Evolutionary conservation across 2,888 invertebrate species (phyloP), one percentile per base, ranked within the genome.

Genomic region (Amiota communis): DNA sequence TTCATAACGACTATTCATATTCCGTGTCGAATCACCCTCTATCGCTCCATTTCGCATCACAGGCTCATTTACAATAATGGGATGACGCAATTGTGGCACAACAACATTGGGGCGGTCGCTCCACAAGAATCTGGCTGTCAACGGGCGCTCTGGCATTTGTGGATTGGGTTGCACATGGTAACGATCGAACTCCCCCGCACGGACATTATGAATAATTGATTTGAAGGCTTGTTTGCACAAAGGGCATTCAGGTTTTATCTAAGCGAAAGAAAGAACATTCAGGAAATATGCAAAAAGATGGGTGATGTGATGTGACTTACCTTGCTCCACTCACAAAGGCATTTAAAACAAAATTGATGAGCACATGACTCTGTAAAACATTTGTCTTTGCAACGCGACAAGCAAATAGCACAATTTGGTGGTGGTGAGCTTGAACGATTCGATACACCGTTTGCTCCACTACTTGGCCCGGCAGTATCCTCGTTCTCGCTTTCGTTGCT

Each of bases 321-420:
- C 92, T 96, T 97, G 72, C 97, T 97, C 98, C 98, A 98, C 86
- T 97, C 96, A 75, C 96, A 90, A 48, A 98, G 91, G 87, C 98
- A 98, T 78, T 94, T 94, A 88, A 97, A 98, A 89, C 98, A 98
- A 89, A 98, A 98, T 88, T 95, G 95, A 90, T 98, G 98, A 88
- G 96, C 92, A 88, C 98, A 98, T 69, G 95, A 95, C 88, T 98
- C 95, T 0, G 97, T 96, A 88, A 96, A 97, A 47, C 96, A 97
- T 87, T 96, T 97, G 87, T 98, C 96, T 73, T 93, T 92, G 84
- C 96, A 93, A 78, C 93, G 93, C 23, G 96, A 96, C 74, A 98
- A 92, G 86, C 98, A 98, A 87, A 98, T 98, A 67, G 97, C 95
- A 92, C 98, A 98, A 87, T 96, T 95, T 3, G 95, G 95, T 1